Evolutionary conservation across 2,113 vertebrate species (phyloP), one percentile per base, ranked within the genome.

Genomic region (Tylochromis polylepis): DNA sequence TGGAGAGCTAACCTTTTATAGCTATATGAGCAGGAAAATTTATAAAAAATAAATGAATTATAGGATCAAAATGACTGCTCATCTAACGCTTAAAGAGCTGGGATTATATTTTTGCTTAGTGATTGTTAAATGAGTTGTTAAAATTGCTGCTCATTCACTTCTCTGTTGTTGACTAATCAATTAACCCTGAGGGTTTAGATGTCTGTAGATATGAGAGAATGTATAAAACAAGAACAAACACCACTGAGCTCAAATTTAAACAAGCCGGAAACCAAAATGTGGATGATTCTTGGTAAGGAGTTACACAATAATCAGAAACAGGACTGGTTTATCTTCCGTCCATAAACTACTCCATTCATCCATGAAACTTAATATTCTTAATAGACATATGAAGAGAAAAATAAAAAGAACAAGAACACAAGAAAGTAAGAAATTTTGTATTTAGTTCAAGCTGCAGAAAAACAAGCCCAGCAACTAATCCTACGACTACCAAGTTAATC

Each of bases 351-450:
- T 41, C 4, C 6, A 62, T 15, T 49, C 6, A 3, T 75, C 36
- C 8, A 2, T 0, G 11, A 36, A 38, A 55, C 57, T 41, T 24
- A 2, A 41, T 0, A 2, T 22, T 36, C 58, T 62, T 36, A 24
- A 81, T 34, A 10, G 43, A 22, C 10, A 41, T 14, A 77, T 16
- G 22, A 51, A 27, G 22, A 11, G 18, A 46, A 49, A 51, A 72
- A 72, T n/a, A 3, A 22, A 41, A 72, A 22, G 8, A 46, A n/a
- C 8, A 55, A 20, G 2, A n/a, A n/a, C 18, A n/a, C 20, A 22
- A 20, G 18, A 18, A 53, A 72, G 22, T 16, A 46, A 72, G 8
- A 72, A 72, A 72, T 72, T 49, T 72, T 27, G 41, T 46, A 72
- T 72, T 49, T 72, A 46, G 41, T 46, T 49, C 67, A 20, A 27